Base-by-base conservation (phyloP, 2,797 vertebrate species). In the Helicolenus hilgendorfi region DNA sequence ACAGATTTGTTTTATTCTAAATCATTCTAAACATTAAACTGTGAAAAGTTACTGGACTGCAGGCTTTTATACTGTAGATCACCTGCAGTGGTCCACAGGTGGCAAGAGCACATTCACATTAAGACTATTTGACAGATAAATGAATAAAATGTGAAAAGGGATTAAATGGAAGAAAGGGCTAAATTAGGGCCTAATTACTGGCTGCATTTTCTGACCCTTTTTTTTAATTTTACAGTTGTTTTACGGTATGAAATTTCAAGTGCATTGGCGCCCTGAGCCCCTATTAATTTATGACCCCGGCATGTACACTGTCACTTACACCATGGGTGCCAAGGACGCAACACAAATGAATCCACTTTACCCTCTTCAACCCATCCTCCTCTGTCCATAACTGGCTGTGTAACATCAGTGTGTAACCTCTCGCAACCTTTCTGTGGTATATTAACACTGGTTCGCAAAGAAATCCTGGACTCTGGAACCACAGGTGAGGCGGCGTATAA, bases 401-500 rank as follows among this genome's bases (percentile, higher is more conserved):
- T 63, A 86, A 79, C 91, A 86, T 83, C 90, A 73, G 85, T 20
- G 24, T n/a, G 72, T 73, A 78, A 89, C 89, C 88, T 87, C 72
- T 87, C 86, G 58, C 67, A 79, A 86, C 89, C 90, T 92, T 70
- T 88, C 71, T 83, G 77, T 80, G 83, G 79, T 86, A 88, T 84
- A 90, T 92, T 87, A 91, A 20, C 77, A 86, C 24, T 27, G 55
- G 35, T 85, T 85, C 14, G 24, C 70, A 79, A 71, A 85, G 85
- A 79, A 83, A 69, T 72, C 36, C 70, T 45, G 49, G 73, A 88
- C 73, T 76, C 69, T 63, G 67, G 71, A 81, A 85, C 77, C 84
- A 89, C 88, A 89, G 85, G 89, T 90, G 89, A 93, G 65, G 76
- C 73, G 74, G 63, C 33, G 24, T 71, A 90, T 89, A 74, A 93